These are phyloP conservation scores for Lottia scabra DNA, from an alignment of 2,888 invertebrate species.

Conservation along the genomic window DNA sequence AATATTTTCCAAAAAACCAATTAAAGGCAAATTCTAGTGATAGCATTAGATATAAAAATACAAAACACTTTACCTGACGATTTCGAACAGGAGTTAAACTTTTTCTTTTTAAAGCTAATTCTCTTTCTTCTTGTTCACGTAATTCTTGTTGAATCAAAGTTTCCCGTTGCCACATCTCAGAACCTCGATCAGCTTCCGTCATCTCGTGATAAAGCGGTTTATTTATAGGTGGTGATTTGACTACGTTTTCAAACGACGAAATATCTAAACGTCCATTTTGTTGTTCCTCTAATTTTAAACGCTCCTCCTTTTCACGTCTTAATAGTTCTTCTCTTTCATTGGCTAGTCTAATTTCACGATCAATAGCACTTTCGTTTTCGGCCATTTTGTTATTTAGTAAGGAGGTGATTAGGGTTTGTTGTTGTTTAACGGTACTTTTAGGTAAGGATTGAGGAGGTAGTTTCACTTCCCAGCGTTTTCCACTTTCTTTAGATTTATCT, in stretches of 20 bases:
- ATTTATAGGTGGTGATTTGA: conserved; percentile 24
- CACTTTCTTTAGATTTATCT: conserved; percentile 13
- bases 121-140: conserved; percentile 45
- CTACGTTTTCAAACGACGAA: conserved; percentile 10
- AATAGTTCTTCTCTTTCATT: conserved; percentile 59
- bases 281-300: conserved; percentile 36
- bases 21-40: too few relatives aligned
- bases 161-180: conserved; percentile 48
- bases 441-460: conserved; percentile 32
- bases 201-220: conserved; percentile 57
- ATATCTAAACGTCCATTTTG: conserved; percentile 27
- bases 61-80: not conserved
- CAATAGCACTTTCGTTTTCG: conserved; percentile 60
- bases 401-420: conserved; percentile 20
- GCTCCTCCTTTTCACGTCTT: conserved; percentile 50
- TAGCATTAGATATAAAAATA: too few relatives aligned
- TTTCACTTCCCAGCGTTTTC: conserved; percentile 54
- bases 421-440: conserved; percentile 25
- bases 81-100: not conserved
- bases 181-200: conserved; percentile 61
- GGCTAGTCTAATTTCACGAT: conserved; percentile 62
- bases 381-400: conserved; percentile 36
- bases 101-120: conserved; percentile 31
- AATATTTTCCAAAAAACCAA: too few relatives aligned
- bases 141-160: conserved; percentile 45